Conservation (phyloP, 2,797 vertebrate species). For the Catamblyrhynchus diadema region DNA sequence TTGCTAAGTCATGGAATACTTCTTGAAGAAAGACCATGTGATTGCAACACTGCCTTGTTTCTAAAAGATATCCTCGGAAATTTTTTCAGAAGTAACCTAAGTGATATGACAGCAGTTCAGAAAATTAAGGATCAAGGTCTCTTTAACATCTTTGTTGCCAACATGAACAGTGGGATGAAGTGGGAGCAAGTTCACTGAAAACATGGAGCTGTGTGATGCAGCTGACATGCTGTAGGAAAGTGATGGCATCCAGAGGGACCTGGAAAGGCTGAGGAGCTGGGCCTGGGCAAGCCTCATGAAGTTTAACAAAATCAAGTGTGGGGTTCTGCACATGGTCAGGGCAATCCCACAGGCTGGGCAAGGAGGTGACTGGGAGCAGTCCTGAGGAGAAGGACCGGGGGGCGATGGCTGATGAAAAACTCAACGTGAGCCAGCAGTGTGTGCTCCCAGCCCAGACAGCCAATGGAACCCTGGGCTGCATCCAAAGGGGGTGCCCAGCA, state of each 20-base stretch:
- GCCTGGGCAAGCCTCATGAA: background rate
- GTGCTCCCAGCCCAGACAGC: fast-evolving
- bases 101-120: background rate
- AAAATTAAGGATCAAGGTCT: background rate
- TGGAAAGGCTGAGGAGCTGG: background rate
- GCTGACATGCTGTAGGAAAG: fast-evolving
- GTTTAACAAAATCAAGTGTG: background rate
- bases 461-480: background rate
- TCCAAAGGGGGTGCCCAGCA: fast-evolving
- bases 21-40: background rate
- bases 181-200: background rate
- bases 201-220: fast-evolving
- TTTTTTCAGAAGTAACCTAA: background rate
- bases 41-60: background rate
- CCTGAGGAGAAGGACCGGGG: background rate
- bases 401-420: background rate
- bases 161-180: background rate
- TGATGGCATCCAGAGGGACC: background rate
- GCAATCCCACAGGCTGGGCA: background rate
- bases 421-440: fast-evolving
- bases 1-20: background rate
- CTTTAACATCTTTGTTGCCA: background rate
- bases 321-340: too few relatives aligned
- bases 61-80: background rate
- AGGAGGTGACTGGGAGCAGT: background rate